Evolutionary conservation across 2,888 invertebrate species (phyloP).

Genomic region (Orthonychiurus folsomi): DNA sequence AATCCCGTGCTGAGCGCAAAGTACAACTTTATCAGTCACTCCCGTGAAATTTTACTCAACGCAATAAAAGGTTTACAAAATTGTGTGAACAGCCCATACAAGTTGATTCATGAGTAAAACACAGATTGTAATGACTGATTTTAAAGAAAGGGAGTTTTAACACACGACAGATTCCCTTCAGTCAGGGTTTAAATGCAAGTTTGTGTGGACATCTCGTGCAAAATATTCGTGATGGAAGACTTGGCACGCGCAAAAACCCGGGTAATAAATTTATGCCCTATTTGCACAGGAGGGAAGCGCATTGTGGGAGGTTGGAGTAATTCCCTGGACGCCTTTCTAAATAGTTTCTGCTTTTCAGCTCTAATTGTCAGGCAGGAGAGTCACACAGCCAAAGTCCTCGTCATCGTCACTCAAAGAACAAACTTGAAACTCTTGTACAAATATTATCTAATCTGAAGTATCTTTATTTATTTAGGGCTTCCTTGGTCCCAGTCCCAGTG

Average conservation of each 20-base stretch:
- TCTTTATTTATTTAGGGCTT: neutral
- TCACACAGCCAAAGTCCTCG: neutral
- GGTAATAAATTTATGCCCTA: neutral
- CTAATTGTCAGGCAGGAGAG: neutral
- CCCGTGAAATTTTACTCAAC: too few species aligned
- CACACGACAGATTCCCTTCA: too few species aligned
- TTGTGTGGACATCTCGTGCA: too few species aligned
- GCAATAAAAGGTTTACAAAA: too few species aligned
- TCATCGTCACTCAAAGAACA: neutral
- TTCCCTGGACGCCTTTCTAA: neutral
- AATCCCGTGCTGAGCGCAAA: too few species aligned
- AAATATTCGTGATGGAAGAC: neutral
- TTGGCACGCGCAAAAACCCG: neutral
- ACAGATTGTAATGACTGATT: too few species aligned
- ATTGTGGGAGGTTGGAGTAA: neutral
- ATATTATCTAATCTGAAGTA: constrained; percentile 1
- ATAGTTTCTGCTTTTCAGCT: neutral
- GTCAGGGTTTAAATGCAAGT: too few species aligned
- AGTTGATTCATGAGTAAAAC: too few species aligned
- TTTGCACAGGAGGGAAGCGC: neutral
- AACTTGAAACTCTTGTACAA: neutral
- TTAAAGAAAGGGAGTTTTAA: too few species aligned
- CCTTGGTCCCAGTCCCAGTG: neutral
- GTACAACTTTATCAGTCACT: too few species aligned
- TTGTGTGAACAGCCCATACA: too few species aligned